Conservation (phyloP, 2,888 invertebrate genomes). For the Heliconius erato region DNA sequence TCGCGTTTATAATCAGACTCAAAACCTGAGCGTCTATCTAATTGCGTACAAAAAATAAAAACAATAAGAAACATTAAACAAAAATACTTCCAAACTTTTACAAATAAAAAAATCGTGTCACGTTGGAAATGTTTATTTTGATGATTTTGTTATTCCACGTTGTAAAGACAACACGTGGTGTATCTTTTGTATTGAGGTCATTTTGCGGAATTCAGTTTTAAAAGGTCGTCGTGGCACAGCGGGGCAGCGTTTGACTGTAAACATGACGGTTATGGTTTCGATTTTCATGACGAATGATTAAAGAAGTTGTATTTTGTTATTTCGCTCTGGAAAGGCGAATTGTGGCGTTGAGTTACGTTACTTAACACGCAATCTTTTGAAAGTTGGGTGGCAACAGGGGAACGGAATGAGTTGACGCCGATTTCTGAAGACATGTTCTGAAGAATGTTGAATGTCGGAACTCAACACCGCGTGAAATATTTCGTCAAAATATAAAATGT, state of each 20-base stretch:
- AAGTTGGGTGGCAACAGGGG: too few relatives aligned
- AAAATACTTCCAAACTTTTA: not conserved
- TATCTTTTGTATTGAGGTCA: slow-evolving; percentile 13
- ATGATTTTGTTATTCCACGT: slow-evolving; percentile 13
- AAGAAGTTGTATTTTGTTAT: not conserved
- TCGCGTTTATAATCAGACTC: not conserved
- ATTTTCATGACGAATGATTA: not conserved
- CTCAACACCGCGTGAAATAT: not conserved
- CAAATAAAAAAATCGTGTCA: slow-evolving; percentile 15
- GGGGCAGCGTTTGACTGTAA: too few relatives aligned
- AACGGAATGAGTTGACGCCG: too few relatives aligned
- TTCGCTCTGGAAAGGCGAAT: too few relatives aligned
- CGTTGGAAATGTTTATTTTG: slow-evolving; percentile 26
- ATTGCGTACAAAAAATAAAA: not conserved
- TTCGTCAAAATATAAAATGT: not conserved
- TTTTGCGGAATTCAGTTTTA: not conserved
- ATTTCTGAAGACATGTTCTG: not conserved
- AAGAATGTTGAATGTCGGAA: not conserved
- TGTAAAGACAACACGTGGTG: slow-evolving; percentile 6
- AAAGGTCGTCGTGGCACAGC: not conserved
- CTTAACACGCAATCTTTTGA: too few relatives aligned
- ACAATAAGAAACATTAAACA: not conserved
- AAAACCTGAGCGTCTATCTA: not conserved
- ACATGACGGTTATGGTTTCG: not conserved
- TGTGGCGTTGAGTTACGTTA: too few relatives aligned